A percentile compares a stretch with the other conserved stretches of the same genome.
Conservation (phyloP, 1,140 invertebrate species). For the Diabrotica undecimpunctata region DNA sequence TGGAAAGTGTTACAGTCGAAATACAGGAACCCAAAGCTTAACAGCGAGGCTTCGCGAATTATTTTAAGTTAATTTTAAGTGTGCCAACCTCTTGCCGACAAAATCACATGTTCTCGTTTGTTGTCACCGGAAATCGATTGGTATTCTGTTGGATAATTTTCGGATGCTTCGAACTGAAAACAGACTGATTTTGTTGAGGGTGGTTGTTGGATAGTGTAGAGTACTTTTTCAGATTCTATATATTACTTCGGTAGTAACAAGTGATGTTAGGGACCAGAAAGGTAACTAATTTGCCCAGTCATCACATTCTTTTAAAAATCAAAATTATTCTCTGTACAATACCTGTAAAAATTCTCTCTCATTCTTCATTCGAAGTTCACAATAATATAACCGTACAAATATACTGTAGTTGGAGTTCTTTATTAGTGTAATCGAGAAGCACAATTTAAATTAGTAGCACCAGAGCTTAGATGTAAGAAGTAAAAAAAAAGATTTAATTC, state of each 20-base stretch:
- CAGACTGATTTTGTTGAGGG: background rate
- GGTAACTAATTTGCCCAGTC: constrained; percentile 40
- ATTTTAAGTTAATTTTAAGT: background rate
- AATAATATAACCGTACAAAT: constrained; percentile 21
- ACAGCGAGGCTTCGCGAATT: constrained; percentile 17
- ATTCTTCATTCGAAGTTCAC: constrained; percentile 23
- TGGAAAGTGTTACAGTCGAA: constrained; percentile 58
- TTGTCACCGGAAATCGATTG: no score
- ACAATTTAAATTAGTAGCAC: constrained; percentile 9
- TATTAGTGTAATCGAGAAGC: constrained; percentile 1
- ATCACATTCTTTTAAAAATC: constrained; percentile 35
- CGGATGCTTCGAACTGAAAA: constrained; percentile 12
- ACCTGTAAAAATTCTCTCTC: constrained; percentile 24
- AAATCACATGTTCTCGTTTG: no score
- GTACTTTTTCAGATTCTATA: constrained; percentile 17
- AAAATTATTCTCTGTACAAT: constrained; percentile 27
- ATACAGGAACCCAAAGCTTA: constrained; percentile 45
- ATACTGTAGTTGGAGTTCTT: constrained; percentile 4
- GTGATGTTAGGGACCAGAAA: constrained; percentile 46
- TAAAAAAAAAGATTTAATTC: constrained; percentile 11
- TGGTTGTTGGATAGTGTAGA: constrained; percentile 1
- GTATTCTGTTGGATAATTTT: constrained; percentile 3
- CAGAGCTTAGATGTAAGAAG: constrained; percentile 12
- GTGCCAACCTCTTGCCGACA: no score
- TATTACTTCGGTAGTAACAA: constrained; percentile 38